Percentiles rank a stretch among this genome's conserved stretches.
Conservation (phyloP, 2,888 invertebrate species). For the Folsomia manolachei region DNA sequence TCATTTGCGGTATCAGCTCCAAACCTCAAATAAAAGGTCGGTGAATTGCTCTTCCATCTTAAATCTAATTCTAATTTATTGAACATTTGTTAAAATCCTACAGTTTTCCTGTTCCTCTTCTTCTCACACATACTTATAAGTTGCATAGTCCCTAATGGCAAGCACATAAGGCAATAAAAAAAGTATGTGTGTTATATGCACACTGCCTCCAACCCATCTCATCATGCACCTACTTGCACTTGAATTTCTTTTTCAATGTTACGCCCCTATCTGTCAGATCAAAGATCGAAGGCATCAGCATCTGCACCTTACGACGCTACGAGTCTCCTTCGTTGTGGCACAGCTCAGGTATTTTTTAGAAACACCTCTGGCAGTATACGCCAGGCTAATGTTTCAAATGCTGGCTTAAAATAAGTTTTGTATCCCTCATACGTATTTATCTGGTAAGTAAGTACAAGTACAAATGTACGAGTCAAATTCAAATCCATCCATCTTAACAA, state of each 20-base stretch:
- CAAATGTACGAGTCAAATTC: neutral
- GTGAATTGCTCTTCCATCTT: neutral
- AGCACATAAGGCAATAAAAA: neutral
- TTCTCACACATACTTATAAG: no score
- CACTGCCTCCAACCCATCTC: neutral
- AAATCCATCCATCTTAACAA: conserved; percentile 2
- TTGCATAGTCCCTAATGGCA: conserved; percentile 4
- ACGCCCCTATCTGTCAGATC: conserved; percentile 16
- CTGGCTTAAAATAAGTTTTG: neutral
- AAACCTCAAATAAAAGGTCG: neutral
- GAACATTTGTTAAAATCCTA: neutral
- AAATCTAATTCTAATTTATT: conserved; percentile 7
- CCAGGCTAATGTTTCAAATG: neutral
- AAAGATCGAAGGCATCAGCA: conserved; percentile 12
- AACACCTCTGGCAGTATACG: neutral
- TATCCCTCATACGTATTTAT: neutral
- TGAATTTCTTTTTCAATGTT: neutral
- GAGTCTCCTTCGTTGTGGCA: neutral
- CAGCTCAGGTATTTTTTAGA: neutral
- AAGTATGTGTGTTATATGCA: neutral
- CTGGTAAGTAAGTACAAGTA: neutral
- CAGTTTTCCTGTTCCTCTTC: neutral
- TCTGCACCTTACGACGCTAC: neutral
- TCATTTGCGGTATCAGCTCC: conserved; percentile 1
- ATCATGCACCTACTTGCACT: neutral